These are phyloP conservation scores for Caenorhabditis sp. DNA, from an alignment of 2,888 invertebrate genomes.

Conservation along the genomic window DNA sequence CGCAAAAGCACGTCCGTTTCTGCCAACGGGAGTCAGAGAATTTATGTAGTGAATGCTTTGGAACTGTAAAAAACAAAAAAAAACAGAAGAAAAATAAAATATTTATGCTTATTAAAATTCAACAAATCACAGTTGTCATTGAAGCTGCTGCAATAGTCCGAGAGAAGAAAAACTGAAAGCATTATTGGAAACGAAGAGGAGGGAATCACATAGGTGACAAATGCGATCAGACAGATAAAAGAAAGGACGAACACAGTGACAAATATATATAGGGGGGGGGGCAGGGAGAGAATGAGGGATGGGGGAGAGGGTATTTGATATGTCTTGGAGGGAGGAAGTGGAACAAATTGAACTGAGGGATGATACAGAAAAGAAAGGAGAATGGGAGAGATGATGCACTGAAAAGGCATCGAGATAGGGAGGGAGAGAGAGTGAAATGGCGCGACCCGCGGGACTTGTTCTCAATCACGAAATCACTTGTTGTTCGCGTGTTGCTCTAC, in stretches of 20 bases:
- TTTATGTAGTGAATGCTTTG: slow-evolving; percentile 21
- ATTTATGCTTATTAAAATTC: slow-evolving; percentile 13
- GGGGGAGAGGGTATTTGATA: slow-evolving; percentile 21
- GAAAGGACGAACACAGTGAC: slow-evolving; percentile 22
- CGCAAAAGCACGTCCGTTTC: slow-evolving; percentile 70
- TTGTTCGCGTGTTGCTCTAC: slow-evolving; percentile 46
- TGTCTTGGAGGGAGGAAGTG: slow-evolving; percentile 39
- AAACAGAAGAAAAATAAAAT: slow-evolving; percentile 10
- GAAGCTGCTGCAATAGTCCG: slow-evolving; percentile 44
- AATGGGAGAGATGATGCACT: too few relatives aligned
- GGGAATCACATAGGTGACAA: slow-evolving; percentile 20
- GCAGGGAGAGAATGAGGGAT: too few relatives aligned
- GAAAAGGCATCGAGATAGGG: too few relatives aligned
- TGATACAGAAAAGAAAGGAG: slow-evolving; percentile 1
- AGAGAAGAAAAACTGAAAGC: slow-evolving; percentile 31
- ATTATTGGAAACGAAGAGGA: neutral
- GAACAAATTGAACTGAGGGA: slow-evolving; percentile 27
- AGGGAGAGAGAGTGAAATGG: slow-evolving; percentile 40
- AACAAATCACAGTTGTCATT: slow-evolving; percentile 44
- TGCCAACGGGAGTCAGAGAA: slow-evolving; percentile 9
- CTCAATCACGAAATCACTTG: slow-evolving; percentile 32
- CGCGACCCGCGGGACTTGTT: slow-evolving; percentile 21
- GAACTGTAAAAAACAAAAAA: too few relatives aligned
- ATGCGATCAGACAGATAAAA: slow-evolving; percentile 19
- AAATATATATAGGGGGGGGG: slow-evolving; percentile 10